Base-by-base conservation (phyloP, 2,888 invertebrate genomes). In the Archips xylosteana region DNA sequence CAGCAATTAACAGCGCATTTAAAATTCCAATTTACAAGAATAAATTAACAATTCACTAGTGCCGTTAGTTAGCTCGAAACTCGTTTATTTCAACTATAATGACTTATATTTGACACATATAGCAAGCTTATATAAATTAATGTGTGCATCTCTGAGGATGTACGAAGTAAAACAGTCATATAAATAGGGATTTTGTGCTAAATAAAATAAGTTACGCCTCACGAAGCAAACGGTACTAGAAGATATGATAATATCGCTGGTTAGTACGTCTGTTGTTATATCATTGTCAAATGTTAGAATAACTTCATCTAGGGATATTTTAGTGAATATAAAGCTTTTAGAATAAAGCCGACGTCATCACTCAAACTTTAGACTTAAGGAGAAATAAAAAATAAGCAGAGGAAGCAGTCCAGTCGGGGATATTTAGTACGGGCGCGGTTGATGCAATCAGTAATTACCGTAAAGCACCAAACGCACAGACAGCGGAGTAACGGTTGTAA, bases 1-100 rank as follows among this genome's bases (percentile, higher is more conserved):
- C 83, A 85, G 83, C 83, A 82, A 81, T 77, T 73, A 83, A 83
- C 80, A 81, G 80, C 78, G 88, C 89, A 89, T 89, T 87, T 80
- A 78, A 75, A 87, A 91, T 90, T 88, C 88, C 80, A 81, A 82
- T 83, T 84, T 81, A 81, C 79, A 82, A 80, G 76, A 81, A 82
- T 83, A 83, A 84, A 79, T 84, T 81, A 83, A 82, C 81, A 80
- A 80, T 78, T 78, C 74, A 75, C 71, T 75, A 75, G 75, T 78
- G 78, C 81, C 81, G 80, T 67, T 67, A 49, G 42, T 63, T 59
- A 73, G 63, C 36, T 47, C 57, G 57, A 51, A 51, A 51, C 64
- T 39, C n/a, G n/a, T 68, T 39, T 13, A 2, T 42, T 10, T 62
- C 15, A 32, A 51, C 39, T 61, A 67, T 45, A 66, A 62, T 72